Evolutionary conservation across 2,888 invertebrate species (phyloP).

Genomic region (Andrena marginata): DNA sequence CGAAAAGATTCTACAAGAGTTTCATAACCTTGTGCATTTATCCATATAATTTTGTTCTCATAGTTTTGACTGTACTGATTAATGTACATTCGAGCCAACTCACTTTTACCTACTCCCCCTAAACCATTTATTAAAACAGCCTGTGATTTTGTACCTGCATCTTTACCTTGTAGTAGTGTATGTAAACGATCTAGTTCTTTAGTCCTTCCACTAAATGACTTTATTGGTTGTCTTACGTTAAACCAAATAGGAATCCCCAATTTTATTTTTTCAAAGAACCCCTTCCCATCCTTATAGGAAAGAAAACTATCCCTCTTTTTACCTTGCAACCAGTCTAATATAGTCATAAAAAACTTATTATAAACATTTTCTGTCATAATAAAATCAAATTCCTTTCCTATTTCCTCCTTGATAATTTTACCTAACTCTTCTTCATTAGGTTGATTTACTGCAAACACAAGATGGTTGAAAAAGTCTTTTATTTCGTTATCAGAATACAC

Average conservation of each 20-base stretch:
- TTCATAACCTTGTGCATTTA: not conserved
- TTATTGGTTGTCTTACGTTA: not conserved
- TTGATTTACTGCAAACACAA: not conserved
- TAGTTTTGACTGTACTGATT: not conserved
- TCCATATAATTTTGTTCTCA: not conserved
- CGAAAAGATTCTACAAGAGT: not conserved
- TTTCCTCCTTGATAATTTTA: not conserved
- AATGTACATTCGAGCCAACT: not conserved
- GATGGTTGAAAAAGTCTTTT: not conserved
- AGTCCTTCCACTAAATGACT: not conserved
- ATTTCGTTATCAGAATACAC: not conserved
- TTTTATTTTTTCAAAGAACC: not conserved
- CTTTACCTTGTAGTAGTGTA: not conserved
- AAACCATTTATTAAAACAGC: not conserved
- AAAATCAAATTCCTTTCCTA: not conserved
- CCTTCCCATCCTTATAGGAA: not conserved
- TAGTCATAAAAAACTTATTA: not conserved
- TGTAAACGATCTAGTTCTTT: not conserved
- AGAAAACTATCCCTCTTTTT: not conserved
- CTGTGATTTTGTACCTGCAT: not conserved
- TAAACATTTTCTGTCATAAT: not conserved
- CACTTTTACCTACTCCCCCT: not conserved
- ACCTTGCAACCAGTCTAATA: not conserved
- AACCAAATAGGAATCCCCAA: not conserved
- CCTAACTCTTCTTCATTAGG: not conserved